These are phyloP conservation scores for Aptenodytes patagonicus DNA, from an alignment of 2,113 vertebrate species.

Conservation along the genomic window DNA sequence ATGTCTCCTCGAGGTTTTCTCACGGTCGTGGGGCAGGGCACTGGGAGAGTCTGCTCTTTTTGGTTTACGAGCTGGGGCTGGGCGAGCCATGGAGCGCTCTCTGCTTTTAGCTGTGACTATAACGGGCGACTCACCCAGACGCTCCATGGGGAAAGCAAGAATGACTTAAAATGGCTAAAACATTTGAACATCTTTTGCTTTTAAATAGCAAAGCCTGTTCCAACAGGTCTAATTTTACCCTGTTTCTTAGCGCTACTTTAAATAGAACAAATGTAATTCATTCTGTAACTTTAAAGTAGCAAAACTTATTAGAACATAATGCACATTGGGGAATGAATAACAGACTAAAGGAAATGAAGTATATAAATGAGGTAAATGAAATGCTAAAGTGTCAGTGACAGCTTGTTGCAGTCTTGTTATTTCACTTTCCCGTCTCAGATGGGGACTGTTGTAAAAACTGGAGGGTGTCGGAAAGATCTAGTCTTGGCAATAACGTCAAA, in stretches of 20 bases:
- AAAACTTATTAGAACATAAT: background rate
- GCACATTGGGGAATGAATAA: background rate
- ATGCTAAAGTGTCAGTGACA: background rate
- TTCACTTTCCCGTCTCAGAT: background rate
- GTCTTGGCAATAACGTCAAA: background rate
- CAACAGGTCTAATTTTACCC: background rate
- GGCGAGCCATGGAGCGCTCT: background rate
- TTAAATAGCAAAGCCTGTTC: conserved; percentile 42
- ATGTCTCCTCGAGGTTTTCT: background rate
- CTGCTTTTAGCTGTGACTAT: conserved; percentile 41
- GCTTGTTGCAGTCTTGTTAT: background rate
- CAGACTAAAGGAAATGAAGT: background rate
- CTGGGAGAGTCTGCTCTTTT: background rate
- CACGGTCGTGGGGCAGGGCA: background rate
- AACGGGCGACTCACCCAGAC: background rate
- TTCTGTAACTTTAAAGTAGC: background rate
- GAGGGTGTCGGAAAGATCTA: background rate
- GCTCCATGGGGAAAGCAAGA: conserved; percentile 6
- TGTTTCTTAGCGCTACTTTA: background rate
- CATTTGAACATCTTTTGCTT: background rate
- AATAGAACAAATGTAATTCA: conserved; percentile 12
- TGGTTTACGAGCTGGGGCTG: background rate
- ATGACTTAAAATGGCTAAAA: conserved; percentile 62
- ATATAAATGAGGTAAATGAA: background rate
- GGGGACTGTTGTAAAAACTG: background rate